phyloP scores from a whole-genome alignment of 1,140 invertebrate species.

The Leguminivora glycinivorella region DNA sequence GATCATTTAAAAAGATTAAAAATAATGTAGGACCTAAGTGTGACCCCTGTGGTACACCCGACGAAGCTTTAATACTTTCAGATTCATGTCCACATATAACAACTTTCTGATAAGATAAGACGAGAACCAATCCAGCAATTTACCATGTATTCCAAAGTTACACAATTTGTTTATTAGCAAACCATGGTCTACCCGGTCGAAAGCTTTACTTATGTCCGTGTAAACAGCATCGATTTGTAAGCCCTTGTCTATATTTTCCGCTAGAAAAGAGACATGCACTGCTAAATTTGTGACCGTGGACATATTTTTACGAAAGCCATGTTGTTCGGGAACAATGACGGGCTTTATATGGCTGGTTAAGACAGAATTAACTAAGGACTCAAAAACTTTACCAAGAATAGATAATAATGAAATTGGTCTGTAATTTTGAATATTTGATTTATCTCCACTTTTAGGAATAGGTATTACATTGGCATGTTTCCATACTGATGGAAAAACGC shows the following conservation, averaged over 20 bases:
- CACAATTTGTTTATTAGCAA: no score
- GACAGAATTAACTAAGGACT: not conserved
- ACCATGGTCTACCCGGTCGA: no score
- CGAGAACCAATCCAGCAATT: not conserved
- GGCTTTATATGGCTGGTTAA: not conserved
- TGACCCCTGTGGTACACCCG: not conserved
- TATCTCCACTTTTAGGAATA: no score
- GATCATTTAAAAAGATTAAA: not conserved
- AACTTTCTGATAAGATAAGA: not conserved
- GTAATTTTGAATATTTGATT: no score
- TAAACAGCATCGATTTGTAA: no score
- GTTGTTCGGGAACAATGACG: not conserved
- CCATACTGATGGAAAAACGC: no score
- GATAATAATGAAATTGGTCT: not conserved
- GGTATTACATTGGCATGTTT: no score
- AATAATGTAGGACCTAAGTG: constrained; percentile 1
- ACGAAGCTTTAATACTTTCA: not conserved
- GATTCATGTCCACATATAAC: not conserved
- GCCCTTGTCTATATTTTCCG: no score
- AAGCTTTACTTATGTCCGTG: no score
- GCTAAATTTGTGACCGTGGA: not conserved
- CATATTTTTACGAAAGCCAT: not conserved
- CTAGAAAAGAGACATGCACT: no score
- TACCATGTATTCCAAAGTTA: no score
- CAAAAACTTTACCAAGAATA: not conserved